Percentiles rank a stretch among this genome's conserved stretches.
Evolutionary conservation across 2,113 vertebrate species (phyloP).

Genomic region (Procavia capensis): DNA sequence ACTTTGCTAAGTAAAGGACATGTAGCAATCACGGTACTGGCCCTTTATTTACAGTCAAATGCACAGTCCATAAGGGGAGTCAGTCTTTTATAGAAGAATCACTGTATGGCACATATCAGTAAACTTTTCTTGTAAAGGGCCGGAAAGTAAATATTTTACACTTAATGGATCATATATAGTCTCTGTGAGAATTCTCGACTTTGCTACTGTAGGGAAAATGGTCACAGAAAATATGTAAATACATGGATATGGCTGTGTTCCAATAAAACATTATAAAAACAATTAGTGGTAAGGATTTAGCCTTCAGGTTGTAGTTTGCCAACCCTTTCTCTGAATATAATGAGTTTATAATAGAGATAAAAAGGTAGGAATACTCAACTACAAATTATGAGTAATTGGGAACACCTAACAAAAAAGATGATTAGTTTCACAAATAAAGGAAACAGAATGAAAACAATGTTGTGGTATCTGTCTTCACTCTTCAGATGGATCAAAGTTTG

Average conservation of each 20-base stretch:
- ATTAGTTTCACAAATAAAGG: background rate
- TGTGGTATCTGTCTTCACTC: background rate
- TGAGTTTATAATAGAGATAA: background rate
- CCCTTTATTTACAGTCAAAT: background rate
- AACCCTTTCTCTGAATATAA: background rate
- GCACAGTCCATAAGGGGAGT: background rate
- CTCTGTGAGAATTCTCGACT: background rate
- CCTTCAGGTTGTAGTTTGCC: background rate
- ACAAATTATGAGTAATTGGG: background rate
- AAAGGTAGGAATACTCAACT: background rate
- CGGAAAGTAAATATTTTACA: background rate
- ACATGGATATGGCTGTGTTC: background rate
- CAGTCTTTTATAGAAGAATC: background rate
- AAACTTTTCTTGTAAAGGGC: background rate
- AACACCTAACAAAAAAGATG: background rate
- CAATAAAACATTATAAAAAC: background rate
- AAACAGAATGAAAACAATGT: background rate
- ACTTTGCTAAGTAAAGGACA: background rate
- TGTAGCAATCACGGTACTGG: accelerated
- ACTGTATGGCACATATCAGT: background rate
- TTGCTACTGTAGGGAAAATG: background rate
- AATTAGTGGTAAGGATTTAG: background rate
- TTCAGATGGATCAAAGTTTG: background rate
- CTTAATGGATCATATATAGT: background rate
- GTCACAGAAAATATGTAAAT: background rate